Conservation (phyloP, 2,888 invertebrate genomes). For the Rhagophthalmus giganteus region DNA sequence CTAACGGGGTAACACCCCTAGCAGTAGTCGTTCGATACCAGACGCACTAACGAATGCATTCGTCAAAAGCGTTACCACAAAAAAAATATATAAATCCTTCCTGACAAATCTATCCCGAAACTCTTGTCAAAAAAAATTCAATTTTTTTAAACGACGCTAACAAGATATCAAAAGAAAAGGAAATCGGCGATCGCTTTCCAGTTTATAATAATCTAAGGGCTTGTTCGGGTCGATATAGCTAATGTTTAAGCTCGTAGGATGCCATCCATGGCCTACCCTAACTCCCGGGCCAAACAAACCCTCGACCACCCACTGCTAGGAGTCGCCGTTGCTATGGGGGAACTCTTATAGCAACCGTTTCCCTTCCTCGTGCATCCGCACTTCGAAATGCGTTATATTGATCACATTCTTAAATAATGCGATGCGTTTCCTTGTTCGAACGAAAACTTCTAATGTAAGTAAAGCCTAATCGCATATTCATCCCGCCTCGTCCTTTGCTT, state of each 20-base stretch:
- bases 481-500: no score
- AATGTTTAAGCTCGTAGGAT: constrained; percentile 41
- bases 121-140: no score
- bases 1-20: constrained; percentile 15
- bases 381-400: constrained; percentile 33
- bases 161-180: no score
- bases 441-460: neutral
- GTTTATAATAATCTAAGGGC: constrained; percentile 3
- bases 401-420: constrained; percentile 26
- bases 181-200: no score
- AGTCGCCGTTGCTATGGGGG: constrained; percentile 47
- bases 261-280: constrained; percentile 48
- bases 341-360: constrained; percentile 43
- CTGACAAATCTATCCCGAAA: no score
- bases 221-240: constrained; percentile 42
- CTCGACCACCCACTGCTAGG: constrained; percentile 37
- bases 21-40: neutral
- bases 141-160: no score
- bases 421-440: neutral
- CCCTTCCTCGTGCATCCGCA: constrained; percentile 32
- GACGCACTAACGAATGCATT: neutral
- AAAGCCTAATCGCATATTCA: no score
- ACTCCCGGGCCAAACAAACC: constrained; percentile 50
- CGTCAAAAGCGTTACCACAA: neutral
- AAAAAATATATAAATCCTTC: no score